These are phyloP conservation scores for Jaculus jaculus DNA, from an alignment of 2,113 vertebrate species.

Conservation along the genomic window DNA sequence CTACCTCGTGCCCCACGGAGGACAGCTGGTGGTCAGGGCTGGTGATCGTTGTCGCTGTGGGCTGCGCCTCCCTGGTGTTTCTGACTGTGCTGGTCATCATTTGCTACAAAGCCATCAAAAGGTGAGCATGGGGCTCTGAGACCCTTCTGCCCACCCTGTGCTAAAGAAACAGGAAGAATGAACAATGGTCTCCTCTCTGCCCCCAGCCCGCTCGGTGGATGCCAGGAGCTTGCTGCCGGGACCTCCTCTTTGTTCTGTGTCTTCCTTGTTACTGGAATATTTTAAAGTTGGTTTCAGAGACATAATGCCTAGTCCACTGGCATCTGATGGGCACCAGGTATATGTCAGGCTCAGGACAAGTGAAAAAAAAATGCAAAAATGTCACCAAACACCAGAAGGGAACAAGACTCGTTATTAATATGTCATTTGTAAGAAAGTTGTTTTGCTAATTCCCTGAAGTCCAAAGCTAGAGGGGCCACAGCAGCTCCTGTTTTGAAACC, in stretches of 20 bases:
- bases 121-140: conserved; percentile 83
- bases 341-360: neutral
- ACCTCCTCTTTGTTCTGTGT: neutral
- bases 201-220: neutral
- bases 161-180: neutral
- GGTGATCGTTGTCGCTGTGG: conserved; percentile 90
- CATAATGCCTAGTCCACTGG: neutral
- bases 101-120: conserved; percentile 99
- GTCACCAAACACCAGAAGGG: neutral
- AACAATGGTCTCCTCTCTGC: neutral
- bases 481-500: neutral
- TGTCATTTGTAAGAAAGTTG: neutral
- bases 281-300: neutral
- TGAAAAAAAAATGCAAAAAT: neutral
- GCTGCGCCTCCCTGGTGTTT: conserved; percentile 91
- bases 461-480: neutral
- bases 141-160: neutral
- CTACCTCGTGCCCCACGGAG: conserved; percentile 87
- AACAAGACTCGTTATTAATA: neutral
- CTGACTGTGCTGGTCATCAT: conserved; percentile 95
- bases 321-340: neutral
- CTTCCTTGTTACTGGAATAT: neutral
- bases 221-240: neutral
- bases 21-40: conserved; percentile 95
- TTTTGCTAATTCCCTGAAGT: neutral